These are phyloP conservation scores for Eulithis prunata DNA, from an alignment of 2,888 invertebrate genomes.

Conservation along the genomic window DNA sequence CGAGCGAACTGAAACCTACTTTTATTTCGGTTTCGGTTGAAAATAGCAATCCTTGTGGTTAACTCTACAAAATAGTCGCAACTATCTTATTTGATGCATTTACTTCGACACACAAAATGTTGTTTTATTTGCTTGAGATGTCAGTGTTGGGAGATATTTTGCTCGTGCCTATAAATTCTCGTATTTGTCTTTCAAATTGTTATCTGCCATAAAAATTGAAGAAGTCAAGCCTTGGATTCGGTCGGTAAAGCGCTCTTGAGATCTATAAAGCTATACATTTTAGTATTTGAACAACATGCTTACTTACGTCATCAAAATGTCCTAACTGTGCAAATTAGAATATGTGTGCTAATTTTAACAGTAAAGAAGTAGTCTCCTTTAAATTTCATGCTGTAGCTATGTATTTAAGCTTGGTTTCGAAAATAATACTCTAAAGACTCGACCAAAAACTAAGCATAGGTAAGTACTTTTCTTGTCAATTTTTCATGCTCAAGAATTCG, in stretches of 20 bases:
- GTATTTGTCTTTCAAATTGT: conserved; percentile 9
- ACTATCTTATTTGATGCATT: conserved; percentile 31
- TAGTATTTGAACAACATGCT: conserved; percentile 15
- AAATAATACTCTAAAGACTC: too few relatives aligned
- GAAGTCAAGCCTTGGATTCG: neutral
- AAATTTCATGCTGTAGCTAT: neutral
- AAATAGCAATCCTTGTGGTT: conserved; percentile 48
- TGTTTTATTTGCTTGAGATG: conserved; percentile 4
- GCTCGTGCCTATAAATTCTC: conserved; percentile 12
- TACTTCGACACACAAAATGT: conserved; percentile 23
- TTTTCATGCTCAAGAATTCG: too few relatives aligned
- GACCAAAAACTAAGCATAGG: too few relatives aligned
- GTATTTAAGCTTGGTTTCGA: too few relatives aligned
- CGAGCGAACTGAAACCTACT: neutral
- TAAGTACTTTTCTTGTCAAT: too few relatives aligned
- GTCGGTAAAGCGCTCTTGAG: neutral
- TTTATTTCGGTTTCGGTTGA: conserved; percentile 18
- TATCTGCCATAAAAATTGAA: too few relatives aligned
- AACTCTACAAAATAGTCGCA: conserved; percentile 19
- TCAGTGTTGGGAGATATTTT: neutral
- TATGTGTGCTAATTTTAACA: conserved; percentile 65
- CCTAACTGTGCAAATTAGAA: conserved; percentile 24
- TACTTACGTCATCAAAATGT: conserved; percentile 22
- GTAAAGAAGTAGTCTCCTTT: neutral
- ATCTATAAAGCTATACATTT: neutral